phyloP scores from a whole-genome alignment of 2,797 vertebrate genomes.

The Stomatorhinus walkeri region DNA sequence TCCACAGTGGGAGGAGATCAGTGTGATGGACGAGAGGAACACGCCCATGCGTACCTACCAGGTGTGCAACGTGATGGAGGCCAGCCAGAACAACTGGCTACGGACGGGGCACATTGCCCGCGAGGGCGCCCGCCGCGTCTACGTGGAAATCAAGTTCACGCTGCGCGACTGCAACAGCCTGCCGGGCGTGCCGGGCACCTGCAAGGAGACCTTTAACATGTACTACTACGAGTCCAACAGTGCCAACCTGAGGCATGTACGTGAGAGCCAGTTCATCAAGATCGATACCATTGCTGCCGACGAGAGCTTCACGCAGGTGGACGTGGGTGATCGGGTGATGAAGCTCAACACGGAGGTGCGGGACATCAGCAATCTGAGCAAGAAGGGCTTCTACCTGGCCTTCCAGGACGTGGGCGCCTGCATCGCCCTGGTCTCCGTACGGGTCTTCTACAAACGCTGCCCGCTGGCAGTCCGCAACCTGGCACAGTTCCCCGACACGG shows the following conservation, averaged over 20 bases:
- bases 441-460: slow-evolving; percentile 77
- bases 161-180: slow-evolving; percentile 77
- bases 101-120: slow-evolving; percentile 78
- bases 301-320: slow-evolving; percentile 78
- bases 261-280: slow-evolving; percentile 72
- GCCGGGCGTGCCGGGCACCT: slow-evolving; percentile 71
- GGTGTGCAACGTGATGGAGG: slow-evolving; percentile 94
- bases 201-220: slow-evolving; percentile 82
- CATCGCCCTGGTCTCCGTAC: slow-evolving; percentile 72
- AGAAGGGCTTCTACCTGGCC: slow-evolving; percentile 73
- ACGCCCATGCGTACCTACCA: slow-evolving; percentile 83
- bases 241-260: slow-evolving; percentile 70
- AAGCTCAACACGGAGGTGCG: slow-evolving; percentile 76
- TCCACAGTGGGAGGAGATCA: slow-evolving; percentile 77
- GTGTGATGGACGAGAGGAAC: slow-evolving; percentile 75
- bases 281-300: slow-evolving; percentile 77
- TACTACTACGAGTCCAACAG: slow-evolving; percentile 75
- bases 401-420: slow-evolving; percentile 75
- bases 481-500: slow-evolving; percentile 73
- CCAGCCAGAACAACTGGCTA: slow-evolving; percentile 94
- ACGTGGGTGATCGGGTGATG: slow-evolving; percentile 75
- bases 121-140: slow-evolving; percentile 69
- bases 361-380: slow-evolving; percentile 71
- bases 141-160: slow-evolving; percentile 78
- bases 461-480: slow-evolving; percentile 68